Percentiles rank a stretch among this genome's conserved stretches.
Evolutionary conservation across 2,113 vertebrate genomes (phyloP).

Genomic region (Mormyrus lacerda): DNA sequence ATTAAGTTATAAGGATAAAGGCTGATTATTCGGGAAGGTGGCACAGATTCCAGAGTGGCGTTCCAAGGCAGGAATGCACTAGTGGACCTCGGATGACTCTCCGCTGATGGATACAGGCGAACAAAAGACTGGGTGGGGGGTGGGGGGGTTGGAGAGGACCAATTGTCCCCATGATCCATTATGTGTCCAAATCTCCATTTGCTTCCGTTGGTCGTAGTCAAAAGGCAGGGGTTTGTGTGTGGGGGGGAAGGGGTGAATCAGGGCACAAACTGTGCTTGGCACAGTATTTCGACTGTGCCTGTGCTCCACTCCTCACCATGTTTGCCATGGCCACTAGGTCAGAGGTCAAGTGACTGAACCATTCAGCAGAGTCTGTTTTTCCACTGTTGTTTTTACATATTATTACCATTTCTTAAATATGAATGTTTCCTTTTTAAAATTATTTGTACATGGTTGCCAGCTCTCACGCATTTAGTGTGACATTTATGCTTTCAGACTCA

Average conservation of each 20-base stretch:
- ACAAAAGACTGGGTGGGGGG: conserved; percentile 10
- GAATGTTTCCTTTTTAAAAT: not conserved
- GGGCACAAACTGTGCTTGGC: not conserved
- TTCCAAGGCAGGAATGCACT: conserved; percentile 42
- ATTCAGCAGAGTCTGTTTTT: conserved; percentile 12
- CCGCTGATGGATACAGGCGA: conserved; percentile 13
- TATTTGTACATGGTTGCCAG: not conserved
- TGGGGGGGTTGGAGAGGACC: not conserved
- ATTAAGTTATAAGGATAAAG: not conserved
- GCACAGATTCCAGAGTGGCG: conserved; percentile 19
- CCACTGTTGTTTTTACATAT: conserved; percentile 17
- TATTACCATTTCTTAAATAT: not conserved
- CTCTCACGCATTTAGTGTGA: not conserved
- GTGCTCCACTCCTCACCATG: not conserved
- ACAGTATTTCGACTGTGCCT: not conserved
- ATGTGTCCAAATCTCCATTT: conserved; percentile 30
- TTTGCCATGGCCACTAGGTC: not conserved
- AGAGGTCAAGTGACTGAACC: conserved; percentile 20
- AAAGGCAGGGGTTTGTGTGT: not conserved
- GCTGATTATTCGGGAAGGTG: conserved; percentile 1
- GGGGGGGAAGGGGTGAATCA: no score
- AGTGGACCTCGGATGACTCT: conserved; percentile 22
- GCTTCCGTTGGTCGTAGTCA: conserved; percentile 16
- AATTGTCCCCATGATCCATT: conserved; percentile 26
- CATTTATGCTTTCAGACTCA: not conserved